Base-by-base conservation (phyloP, 2,888 invertebrate species). In the Mayetiola destructor region DNA sequence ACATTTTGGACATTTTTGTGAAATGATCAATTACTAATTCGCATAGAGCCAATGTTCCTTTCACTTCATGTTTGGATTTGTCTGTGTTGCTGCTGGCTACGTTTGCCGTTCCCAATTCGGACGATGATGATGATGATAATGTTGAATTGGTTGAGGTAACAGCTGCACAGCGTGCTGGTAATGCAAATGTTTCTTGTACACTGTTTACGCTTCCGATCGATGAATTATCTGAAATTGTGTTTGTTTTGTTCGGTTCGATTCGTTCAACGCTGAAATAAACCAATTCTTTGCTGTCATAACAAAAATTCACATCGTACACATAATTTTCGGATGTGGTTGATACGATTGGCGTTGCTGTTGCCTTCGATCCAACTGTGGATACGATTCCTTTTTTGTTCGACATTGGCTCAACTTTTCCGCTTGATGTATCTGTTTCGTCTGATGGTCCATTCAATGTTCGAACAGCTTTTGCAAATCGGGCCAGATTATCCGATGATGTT, bases 401-500 rank as follows among this genome's bases (percentile, higher is more conserved):
- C n/a, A 12, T 9, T 12, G 32, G 32, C 32, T 32, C 20, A 18
- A 30, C 16, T 32, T 32, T 53, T 18, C 6, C 53, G n/a, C n/a
- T 32, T 32, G 20, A 53, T 16, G 32, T 6, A 32, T 53, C 20
- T 8, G 32, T 32, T 37, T 59, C 61, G 36, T 61, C 61, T 4
- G 61, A 59, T 29, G 62, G 56, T 2, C 63, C 62, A 58, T 63
- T 63, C 14, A 16, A 27, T 37, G 62, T 62, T 32, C 27, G 32
- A 1, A 57, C 37, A 5, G 23, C 23, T 55, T 58, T 58, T 10
- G 42, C 55, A 37, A 36, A 62, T 54, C 62, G 61, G 40, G 61
- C 60, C 48, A 60, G 59, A 2, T 59, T 61, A 48, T 63, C 62
- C 1, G 63, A 60, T 55, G 61, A 59, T 16, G 61, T 58, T 60